Base-by-base conservation (phyloP, 2,888 invertebrate species). In the Camponotus fellah region DNA sequence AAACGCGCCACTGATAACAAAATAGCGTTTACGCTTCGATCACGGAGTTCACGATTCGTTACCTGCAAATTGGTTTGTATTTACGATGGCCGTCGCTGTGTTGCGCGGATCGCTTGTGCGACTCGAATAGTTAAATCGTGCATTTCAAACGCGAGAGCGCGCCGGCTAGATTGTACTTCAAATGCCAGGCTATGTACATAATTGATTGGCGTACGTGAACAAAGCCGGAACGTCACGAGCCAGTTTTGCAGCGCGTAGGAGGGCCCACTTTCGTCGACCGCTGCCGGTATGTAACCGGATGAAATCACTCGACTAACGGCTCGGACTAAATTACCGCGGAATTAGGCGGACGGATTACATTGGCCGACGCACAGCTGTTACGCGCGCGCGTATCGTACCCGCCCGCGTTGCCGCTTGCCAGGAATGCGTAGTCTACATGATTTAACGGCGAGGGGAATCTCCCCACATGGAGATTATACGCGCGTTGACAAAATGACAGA, bases 401-500 rank as follows among this genome's bases (percentile, higher is more conserved):
- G 77, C 34, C 37, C 26, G 85, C 71, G 76, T 62, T 21, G 72
- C 72, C 69, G 84, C 32, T 93, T 92, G 91, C 91, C 92, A 91
- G 92, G 88, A 92, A 92, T 92, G 91, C 88, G 89, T 88, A 83
- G 88, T 81, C 83, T 86, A 82, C 89, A 87, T 91, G 92, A 93
- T 92, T 92, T 91, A 92, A 91, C 89, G 92, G 88, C 80, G 83
- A 90, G 86, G 26, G 26, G 26, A 26, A 26, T 26, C 26, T 2
- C 8, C 2, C 87, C 85, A 89, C 91, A 86, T 90, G 89, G 2
- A 3, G 91, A 93, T 94, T 92, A 92, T 92, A 89, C 86, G 88
- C 88, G 87, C 88, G 92, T 92, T 93, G 93, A 93, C 93, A 93
- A 92, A 92, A 90, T 93, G 93, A 93, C 89, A 87, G 92, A 92